Evolutionary conservation across 2,888 invertebrate species (phyloP).

Genomic region (Cheilosia grossa): DNA sequence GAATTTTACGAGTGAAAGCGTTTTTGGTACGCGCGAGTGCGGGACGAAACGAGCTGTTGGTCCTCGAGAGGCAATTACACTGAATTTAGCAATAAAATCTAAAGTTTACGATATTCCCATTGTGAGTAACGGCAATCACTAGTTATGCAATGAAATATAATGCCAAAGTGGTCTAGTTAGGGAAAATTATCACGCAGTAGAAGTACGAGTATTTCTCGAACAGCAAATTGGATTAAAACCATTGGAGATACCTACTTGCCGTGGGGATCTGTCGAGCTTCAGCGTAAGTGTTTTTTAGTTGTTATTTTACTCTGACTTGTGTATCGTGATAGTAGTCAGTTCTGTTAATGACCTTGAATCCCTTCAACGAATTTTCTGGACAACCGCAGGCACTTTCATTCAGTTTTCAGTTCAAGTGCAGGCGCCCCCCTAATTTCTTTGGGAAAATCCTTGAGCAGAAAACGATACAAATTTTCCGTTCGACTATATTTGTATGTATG

Average conservation of each 20-base stretch:
- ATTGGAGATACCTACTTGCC: conserved; percentile 52
- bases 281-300: neutral
- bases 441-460: conserved; percentile 30
- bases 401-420: conserved; percentile 54
- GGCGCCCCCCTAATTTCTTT: conserved; percentile 10
- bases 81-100: conserved; percentile 42
- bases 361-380: neutral
- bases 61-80: conserved; percentile 44
- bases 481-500: neutral
- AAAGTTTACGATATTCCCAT: conserved; percentile 36
- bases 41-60: conserved; percentile 9
- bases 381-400: neutral
- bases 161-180: conserved; percentile 42
- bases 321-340: neutral
- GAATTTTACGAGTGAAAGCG: conserved; percentile 50
- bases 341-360: neutral
- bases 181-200: conserved; percentile 1
- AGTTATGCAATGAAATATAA: conserved; percentile 60
- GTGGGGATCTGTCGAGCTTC: neutral
- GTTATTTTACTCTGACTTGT: too few species aligned
- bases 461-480: conserved; percentile 58
- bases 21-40: conserved; percentile 1
- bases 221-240: conserved; percentile 61
- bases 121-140: conserved; percentile 32
- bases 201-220: conserved; percentile 12